Conservation (phyloP, 2,797 vertebrate genomes). For the Mareca strepera region DNA sequence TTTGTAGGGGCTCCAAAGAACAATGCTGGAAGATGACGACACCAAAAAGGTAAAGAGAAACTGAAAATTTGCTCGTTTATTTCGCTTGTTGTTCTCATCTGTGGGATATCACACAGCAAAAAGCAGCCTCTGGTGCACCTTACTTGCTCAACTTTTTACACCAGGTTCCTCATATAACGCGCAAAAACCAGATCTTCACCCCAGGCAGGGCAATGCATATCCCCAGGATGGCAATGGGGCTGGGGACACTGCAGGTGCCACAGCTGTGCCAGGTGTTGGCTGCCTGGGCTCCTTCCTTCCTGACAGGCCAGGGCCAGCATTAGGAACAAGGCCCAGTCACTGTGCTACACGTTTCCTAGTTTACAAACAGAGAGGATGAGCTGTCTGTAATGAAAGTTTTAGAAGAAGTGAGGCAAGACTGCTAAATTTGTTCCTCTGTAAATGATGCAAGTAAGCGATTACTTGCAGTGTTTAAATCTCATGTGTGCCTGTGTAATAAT, state of each 20-base stretch:
- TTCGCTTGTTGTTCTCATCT: background rate
- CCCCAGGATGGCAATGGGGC: background rate
- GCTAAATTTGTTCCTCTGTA: too few species aligned
- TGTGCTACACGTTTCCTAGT: too few species aligned
- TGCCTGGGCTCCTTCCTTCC: background rate
- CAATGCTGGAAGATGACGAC: background rate
- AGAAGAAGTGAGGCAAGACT: too few species aligned
- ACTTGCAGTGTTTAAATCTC: too few species aligned
- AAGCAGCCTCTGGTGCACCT: background rate
- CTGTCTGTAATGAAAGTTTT: too few species aligned
- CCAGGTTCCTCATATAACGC: fast-evolving
- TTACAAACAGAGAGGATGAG: too few species aligned
- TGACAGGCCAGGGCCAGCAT: background rate
- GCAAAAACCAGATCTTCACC: background rate
- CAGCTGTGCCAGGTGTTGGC: background rate
- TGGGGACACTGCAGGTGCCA: background rate
- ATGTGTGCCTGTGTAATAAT: too few species aligned
- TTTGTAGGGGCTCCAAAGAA: background rate
- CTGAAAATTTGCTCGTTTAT: background rate
- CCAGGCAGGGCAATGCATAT: background rate
- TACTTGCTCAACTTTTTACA: fast-evolving
- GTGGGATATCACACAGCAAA: background rate
- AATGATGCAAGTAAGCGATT: too few species aligned
- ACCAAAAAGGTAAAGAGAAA: background rate
- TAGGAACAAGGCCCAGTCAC: background rate